These are phyloP conservation scores for Meghimatium bilineatum DNA, from an alignment of 2,888 invertebrate species.

Conservation along the genomic window DNA sequence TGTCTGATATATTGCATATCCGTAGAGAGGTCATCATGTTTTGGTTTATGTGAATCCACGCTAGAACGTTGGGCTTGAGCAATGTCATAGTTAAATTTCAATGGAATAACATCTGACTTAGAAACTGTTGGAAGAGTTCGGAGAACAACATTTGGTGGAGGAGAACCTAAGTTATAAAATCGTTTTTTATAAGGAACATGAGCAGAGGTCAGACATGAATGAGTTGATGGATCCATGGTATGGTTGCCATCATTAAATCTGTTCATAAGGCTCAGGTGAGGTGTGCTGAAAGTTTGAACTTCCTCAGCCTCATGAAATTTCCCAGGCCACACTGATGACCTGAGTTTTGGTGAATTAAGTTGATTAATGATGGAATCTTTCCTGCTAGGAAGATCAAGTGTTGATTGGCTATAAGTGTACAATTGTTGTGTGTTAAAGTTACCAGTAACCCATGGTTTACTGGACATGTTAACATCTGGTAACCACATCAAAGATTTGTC, in stretches of 20 bases:
- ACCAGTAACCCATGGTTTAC: neutral
- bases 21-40: conserved; percentile 18
- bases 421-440: neutral
- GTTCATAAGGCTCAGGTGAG: conserved; percentile 46
- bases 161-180: conserved; percentile 56
- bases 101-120: conserved; percentile 51
- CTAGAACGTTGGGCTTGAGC: conserved; percentile 56
- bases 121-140: conserved; percentile 54
- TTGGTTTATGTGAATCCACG: conserved; percentile 37
- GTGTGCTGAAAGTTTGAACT: conserved; percentile 21
- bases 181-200: neutral
- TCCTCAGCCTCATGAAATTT: conserved; percentile 51
- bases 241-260: conserved; percentile 7
- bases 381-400: neutral
- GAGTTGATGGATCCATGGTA: no score
- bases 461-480: neutral
- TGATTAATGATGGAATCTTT: neutral
- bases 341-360: neutral
- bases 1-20: conserved; percentile 45
- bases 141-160: conserved; percentile 66
- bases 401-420: conserved; percentile 24
- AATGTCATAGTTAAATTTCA: conserved; percentile 63
- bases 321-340: conserved; percentile 27
- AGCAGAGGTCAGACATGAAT: neutral
- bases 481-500: conserved; percentile 32